phyloP scores from a whole-genome alignment of 2,888 invertebrate genomes.

The Tetragnatha montana region DNA sequence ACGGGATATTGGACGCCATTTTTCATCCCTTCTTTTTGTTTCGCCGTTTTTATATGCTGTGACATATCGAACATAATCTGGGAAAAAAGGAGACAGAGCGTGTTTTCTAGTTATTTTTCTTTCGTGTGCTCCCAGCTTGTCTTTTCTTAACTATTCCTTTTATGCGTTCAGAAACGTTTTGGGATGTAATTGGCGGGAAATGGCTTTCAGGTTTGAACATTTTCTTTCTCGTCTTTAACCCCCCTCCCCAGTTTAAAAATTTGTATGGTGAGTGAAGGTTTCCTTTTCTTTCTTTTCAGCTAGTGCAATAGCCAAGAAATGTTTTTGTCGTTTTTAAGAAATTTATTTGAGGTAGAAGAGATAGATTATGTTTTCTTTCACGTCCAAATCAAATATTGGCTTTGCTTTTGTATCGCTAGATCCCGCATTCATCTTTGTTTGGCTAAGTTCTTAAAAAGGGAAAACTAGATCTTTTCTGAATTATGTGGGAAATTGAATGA shows the following conservation, averaged over 20 bases:
- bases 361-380: too few relatives aligned
- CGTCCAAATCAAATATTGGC: too few relatives aligned
- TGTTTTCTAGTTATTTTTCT: neutral
- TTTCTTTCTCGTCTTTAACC: neutral
- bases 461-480: too few relatives aligned
- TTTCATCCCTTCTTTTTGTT: neutral
- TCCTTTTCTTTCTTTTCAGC: neutral
- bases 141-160: conserved; percentile 8
- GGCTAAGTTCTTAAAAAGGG: too few relatives aligned
- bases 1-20: neutral
- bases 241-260: neutral
- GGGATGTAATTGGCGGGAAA: conserved; percentile 20
- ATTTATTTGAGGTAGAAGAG: too few relatives aligned
- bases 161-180: conserved; percentile 10
- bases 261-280: neutral
- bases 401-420: too few relatives aligned
- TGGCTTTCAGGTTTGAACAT: neutral
- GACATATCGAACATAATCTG: conserved; percentile 9
- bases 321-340: too few relatives aligned
- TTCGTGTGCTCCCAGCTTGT: neutral
- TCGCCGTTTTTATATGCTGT: neutral
- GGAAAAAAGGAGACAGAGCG: conserved; percentile 36
- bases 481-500: too few relatives aligned
- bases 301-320: too few relatives aligned
- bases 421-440: too few relatives aligned